Percentiles rank a stretch among this genome's conserved stretches.
Conservation (phyloP, 2,888 invertebrate genomes). For the Villa cingulata region DNA sequence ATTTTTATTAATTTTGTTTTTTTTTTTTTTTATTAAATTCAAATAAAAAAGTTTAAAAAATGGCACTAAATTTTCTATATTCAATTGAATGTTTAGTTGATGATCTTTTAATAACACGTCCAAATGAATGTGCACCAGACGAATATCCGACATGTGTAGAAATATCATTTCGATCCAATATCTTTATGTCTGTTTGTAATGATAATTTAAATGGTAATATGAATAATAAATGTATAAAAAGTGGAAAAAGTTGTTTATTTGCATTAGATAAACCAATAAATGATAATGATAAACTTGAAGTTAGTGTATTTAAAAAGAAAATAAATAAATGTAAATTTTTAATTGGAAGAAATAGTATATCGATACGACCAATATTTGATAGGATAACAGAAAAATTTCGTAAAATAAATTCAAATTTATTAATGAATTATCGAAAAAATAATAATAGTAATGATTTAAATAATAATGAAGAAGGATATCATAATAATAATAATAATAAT, state of each 20-base stretch:
- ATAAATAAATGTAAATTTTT: constrained; percentile 32
- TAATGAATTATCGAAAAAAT: too few relatives aligned
- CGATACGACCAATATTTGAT: constrained; percentile 27
- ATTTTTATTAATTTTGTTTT: too few relatives aligned
- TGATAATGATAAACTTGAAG: constrained; percentile 25
- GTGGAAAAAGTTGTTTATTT: constrained; percentile 31
- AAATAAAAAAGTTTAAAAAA: constrained; percentile 9
- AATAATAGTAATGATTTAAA: too few relatives aligned
- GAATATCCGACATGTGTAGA: constrained; percentile 34
- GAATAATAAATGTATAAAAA: constrained; percentile 13
- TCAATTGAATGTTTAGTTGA: constrained; percentile 34
- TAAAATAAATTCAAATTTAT: constrained; percentile 19
- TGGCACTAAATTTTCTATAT: constrained; percentile 28
- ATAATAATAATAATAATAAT: constrained; percentile 12
- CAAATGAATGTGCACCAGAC: constrained; percentile 33
- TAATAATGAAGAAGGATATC: background rate
- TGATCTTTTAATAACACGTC: constrained; percentile 28
- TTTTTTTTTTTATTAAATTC: background rate
- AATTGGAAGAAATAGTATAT: constrained; percentile 26
- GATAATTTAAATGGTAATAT: constrained; percentile 12
- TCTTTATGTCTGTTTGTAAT: constrained; percentile 30
- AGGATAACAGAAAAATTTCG: constrained; percentile 27
- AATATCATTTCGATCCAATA: constrained; percentile 29
- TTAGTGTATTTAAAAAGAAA: constrained; percentile 30
- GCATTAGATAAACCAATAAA: constrained; percentile 26